Conservation (phyloP, 2,888 invertebrate genomes). For the Dolomedes plantarius region DNA sequence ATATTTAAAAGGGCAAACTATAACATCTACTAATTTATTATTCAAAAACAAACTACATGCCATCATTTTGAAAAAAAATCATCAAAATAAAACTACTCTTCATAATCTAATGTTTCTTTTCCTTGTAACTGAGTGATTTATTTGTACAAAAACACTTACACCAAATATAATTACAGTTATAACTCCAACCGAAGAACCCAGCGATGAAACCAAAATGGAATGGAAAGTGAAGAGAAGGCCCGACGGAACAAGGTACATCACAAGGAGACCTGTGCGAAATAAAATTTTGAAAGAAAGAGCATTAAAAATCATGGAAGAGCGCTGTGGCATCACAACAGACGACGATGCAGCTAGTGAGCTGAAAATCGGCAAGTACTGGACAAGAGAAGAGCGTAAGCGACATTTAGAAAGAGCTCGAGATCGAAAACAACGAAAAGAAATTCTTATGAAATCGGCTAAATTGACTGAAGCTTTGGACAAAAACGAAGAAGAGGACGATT, state of each 20-base stretch:
- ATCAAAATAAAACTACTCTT: too few species aligned
- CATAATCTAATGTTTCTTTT: too few species aligned
- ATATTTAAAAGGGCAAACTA: too few species aligned
- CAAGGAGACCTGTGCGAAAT: slow-evolving; percentile 83
- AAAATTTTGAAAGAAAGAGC: slow-evolving; percentile 83
- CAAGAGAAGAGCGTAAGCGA: slow-evolving; percentile 84
- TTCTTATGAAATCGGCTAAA: slow-evolving; percentile 74
- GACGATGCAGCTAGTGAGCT: slow-evolving; percentile 87
- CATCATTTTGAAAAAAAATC: too few species aligned
- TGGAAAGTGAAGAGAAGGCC: slow-evolving; percentile 87
- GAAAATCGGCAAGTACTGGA: slow-evolving; percentile 86
- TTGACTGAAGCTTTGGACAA: slow-evolving; percentile 67
- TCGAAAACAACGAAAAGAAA: slow-evolving; percentile 77
- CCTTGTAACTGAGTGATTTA: too few species aligned
- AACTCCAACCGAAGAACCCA: slow-evolving; percentile 47
- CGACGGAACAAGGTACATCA: slow-evolving; percentile 86
- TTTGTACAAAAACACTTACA: too few species aligned
- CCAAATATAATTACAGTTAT: slow-evolving; percentile 16
- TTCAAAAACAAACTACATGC: too few species aligned
- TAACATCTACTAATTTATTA: too few species aligned
- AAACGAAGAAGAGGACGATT: slow-evolving; percentile 62
- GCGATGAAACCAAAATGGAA: slow-evolving; percentile 75
- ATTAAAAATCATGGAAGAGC: slow-evolving; percentile 82
- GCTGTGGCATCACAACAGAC: slow-evolving; percentile 84
- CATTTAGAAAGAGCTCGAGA: slow-evolving; percentile 85